These are phyloP conservation scores for Microctonus aethiopoides DNA, from an alignment of 2,888 invertebrate genomes.

Conservation along the genomic window DNA sequence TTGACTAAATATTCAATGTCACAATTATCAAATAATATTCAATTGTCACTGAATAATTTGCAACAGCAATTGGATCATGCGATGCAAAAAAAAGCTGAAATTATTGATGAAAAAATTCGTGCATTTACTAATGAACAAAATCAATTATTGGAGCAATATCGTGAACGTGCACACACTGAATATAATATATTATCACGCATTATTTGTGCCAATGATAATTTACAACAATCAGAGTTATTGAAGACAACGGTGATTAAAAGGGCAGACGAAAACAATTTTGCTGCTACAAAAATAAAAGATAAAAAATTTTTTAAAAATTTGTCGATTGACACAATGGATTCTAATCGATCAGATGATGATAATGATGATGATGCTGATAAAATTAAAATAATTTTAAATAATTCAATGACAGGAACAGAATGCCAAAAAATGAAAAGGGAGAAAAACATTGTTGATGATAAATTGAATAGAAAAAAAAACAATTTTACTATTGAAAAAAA, in stretches of 20 bases:
- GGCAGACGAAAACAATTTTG: constrained; percentile 42
- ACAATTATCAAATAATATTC: constrained; percentile 68
- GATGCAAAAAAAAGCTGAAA: constrained; percentile 76
- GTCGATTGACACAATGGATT: constrained; percentile 46
- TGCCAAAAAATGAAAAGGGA: constrained; percentile 1
- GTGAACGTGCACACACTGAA: constrained; percentile 79
- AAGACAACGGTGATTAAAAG: constrained; percentile 46
- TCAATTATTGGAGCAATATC: constrained; percentile 78
- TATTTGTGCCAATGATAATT: background rate
- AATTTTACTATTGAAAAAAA: background rate
- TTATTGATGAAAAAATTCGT: constrained; percentile 81
- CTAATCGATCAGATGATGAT: constrained; percentile 39
- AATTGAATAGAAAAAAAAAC: background rate
- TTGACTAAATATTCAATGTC: constrained; percentile 64
- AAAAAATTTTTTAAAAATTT: constrained; percentile 49
- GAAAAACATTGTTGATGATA: background rate
- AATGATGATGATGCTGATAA: background rate
- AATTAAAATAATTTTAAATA: background rate
- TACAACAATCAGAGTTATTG: background rate
- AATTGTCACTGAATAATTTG: constrained; percentile 72
- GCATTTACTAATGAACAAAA: constrained; percentile 81
- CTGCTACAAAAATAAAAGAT: background rate
- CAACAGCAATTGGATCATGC: constrained; percentile 77
- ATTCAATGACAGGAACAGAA: background rate
- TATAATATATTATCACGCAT: constrained; percentile 75